phyloP scores from a whole-genome alignment of 2,113 vertebrate species.

The Dicaeum eximium region DNA sequence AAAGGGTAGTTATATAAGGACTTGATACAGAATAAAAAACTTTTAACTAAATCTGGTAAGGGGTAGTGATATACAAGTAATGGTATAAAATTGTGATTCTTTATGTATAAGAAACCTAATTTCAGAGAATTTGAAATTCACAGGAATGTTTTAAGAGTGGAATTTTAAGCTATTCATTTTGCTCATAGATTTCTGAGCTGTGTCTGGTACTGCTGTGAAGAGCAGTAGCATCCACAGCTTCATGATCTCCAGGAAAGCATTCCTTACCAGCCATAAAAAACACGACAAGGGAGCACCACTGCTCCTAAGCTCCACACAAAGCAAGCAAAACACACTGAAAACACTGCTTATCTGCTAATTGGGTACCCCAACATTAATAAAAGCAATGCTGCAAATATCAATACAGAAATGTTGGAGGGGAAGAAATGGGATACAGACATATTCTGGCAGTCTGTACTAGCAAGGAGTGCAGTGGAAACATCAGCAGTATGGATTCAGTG shows the following conservation, averaged over 20 bases:
- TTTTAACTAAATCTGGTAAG: neutral
- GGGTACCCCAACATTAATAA: neutral
- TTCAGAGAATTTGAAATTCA: neutral
- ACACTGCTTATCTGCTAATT: neutral
- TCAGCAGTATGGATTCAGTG: rapidly evolving
- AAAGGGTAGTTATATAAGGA: neutral
- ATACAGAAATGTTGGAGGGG: neutral
- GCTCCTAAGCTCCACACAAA: neutral
- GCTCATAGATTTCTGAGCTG: neutral
- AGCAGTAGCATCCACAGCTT: neutral
- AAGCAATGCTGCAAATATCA: neutral
- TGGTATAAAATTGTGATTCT: neutral
- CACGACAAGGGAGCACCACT: neutral
- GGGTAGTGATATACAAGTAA: neutral
- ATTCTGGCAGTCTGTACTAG: neutral
- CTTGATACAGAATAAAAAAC: neutral
- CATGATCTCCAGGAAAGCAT: neutral
- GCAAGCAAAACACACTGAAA: neutral
- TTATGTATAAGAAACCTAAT: neutral
- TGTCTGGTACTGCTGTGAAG: neutral
- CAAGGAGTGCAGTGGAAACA: neutral
- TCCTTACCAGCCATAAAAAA: neutral
- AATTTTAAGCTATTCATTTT: neutral
- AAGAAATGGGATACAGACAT: neutral
- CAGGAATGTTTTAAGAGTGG: neutral